Evolutionary conservation across 2,797 vertebrate genomes (phyloP).

Genomic region (Eutrigla gurnardus): DNA sequence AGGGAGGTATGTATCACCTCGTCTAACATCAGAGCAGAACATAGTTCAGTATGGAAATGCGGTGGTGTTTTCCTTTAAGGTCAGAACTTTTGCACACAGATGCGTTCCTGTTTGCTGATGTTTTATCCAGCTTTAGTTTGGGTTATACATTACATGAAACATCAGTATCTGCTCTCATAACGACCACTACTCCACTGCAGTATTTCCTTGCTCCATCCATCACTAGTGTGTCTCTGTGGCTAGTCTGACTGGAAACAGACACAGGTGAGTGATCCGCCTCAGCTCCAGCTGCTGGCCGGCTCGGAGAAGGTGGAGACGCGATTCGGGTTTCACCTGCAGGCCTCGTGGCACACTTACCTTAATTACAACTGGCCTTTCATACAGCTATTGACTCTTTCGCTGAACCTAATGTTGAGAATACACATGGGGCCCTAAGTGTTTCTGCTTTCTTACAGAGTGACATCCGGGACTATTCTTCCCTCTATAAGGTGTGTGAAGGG

Average conservation of each 20-base stretch:
- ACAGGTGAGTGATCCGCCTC: constrained; percentile 71
- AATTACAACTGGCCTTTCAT: constrained; percentile 58
- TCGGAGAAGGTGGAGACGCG: constrained; percentile 58
- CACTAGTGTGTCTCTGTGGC: constrained; percentile 25
- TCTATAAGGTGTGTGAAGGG: constrained; percentile 87
- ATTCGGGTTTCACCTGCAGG: constrained; percentile 78
- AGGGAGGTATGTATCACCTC: no score
- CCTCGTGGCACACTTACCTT: constrained; percentile 63
- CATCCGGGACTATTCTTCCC: constrained; percentile 88
- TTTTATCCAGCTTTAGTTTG: not conserved
- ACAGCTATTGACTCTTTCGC: constrained; percentile 7
- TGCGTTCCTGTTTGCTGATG: not conserved
- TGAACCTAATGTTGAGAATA: not conserved
- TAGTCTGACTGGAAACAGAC: constrained; percentile 65
- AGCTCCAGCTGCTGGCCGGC: constrained; percentile 75
- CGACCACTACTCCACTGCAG: constrained; percentile 5
- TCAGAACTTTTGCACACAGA: not conserved
- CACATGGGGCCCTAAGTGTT: not conserved
- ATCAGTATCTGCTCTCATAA: not conserved
- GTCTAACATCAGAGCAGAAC: no score
- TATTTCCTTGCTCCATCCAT: constrained; percentile 18
- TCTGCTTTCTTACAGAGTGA: constrained; percentile 85
- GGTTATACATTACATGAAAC: not conserved
- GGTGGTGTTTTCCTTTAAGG: no score
- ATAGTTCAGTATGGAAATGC: no score